A percentile compares a stretch with the other conserved stretches of the same genome.
phyloP scores from a whole-genome alignment of 2,797 vertebrate genomes.

The Novumbra hubbsi region DNA sequence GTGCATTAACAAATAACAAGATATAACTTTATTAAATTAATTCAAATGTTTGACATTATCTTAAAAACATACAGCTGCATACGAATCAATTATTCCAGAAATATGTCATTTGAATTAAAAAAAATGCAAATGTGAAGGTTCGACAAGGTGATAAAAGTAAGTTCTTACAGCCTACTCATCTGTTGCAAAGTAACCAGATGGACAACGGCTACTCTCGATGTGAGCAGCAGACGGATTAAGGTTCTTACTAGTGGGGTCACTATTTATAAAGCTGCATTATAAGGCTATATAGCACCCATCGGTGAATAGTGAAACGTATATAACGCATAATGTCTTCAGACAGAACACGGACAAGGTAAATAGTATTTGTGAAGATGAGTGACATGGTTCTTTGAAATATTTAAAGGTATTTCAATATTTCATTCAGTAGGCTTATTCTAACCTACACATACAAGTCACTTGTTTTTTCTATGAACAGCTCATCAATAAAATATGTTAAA shows the following conservation, averaged over 20 bases:
- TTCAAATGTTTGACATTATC: not conserved
- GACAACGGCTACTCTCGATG: not conserved
- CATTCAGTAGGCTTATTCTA: conserved; percentile 48
- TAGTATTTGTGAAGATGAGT: conserved; percentile 44
- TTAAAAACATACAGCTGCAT: not conserved
- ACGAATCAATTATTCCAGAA: not conserved
- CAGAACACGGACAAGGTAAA: conserved; percentile 25
- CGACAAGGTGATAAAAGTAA: conserved; percentile 1
- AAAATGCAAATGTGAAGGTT: not conserved
- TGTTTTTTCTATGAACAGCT: conserved; percentile 43
- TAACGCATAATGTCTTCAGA: conserved; percentile 51
- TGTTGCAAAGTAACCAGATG: conserved; percentile 12
- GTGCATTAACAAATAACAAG: not conserved
- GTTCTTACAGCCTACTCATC: not conserved
- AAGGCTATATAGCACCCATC: conserved; percentile 38
- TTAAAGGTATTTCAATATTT: conserved; percentile 67
- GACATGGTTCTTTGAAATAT: conserved; percentile 71
- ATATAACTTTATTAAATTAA: not conserved
- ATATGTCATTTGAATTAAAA: not conserved
- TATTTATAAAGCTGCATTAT: conserved; percentile 44
- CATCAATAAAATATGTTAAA: conserved; percentile 57
- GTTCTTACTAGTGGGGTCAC: conserved; percentile 19
- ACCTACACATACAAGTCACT: conserved; percentile 54
- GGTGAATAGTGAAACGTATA: conserved; percentile 53
- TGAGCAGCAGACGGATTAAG: conserved; percentile 30